These are phyloP conservation scores for Vombatus ursinus DNA, from an alignment of 2,113 vertebrate species.

Conservation along the genomic window DNA sequence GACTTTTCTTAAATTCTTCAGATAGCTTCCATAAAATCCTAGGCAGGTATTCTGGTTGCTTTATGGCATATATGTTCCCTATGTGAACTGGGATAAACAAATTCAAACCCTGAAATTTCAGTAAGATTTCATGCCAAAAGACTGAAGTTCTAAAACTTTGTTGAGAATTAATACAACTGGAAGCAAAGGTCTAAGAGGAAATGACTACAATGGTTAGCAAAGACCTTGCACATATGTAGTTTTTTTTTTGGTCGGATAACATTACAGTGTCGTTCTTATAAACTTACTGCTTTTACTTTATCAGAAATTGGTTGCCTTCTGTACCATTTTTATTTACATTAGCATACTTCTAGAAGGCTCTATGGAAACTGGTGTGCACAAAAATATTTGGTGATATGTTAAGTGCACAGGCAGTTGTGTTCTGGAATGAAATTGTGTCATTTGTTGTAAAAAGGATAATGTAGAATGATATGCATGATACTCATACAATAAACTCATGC, in stretches of 20 bases:
- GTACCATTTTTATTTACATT: not conserved
- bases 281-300: not conserved
- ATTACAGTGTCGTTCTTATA: not conserved
- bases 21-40: not conserved
- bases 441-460: not conserved
- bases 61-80: not conserved
- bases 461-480: not conserved
- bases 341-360: not conserved
- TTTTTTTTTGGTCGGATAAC: not conserved
- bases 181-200: not conserved
- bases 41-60: not conserved
- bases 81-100: not conserved
- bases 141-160: not conserved
- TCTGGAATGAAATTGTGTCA: not conserved
- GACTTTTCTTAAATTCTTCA: not conserved
- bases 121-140: not conserved
- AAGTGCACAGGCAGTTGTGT: not conserved
- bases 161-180: not conserved
- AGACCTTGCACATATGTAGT: fast-evolving
- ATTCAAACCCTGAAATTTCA: not conserved
- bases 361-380: not conserved
- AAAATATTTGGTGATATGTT: not conserved
- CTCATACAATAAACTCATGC: not conserved
- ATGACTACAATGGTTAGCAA: not conserved
- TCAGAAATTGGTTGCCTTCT: not conserved